Base-by-base conservation (phyloP, 2,888 invertebrate genomes). In the Teleiodes luculella region DNA sequence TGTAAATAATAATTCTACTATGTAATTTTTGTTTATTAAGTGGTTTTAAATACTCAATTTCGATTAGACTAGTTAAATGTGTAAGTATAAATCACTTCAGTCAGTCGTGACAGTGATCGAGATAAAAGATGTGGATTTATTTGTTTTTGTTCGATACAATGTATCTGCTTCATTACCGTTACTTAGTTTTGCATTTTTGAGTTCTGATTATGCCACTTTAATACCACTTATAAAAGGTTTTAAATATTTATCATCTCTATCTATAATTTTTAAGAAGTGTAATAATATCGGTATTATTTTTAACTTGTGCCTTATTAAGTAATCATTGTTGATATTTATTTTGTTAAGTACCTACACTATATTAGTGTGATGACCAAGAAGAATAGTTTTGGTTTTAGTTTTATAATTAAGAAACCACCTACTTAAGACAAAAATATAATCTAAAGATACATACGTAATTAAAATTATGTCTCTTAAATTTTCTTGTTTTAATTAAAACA, bases 361-460 rank as follows among this genome's bases (percentile, higher is more conserved):
- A 87, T 89, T 88, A 89, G 88, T 89, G 88, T 87, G 82, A 84
- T 68, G 69, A 78, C 74, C 82, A 78, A 70, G 68, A 74, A 68
- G 66, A n/a, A 73, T 41, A 63, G 13, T 47, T 39, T 56, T 65
- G 62, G 58, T 63, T 63, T 56, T 68, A 64, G 64, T 60, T 24
- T 24, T 67, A 53, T 55, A 65, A 70, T 64, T 55, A 65, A 59
- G 62, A 59, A 63, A 67, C 59, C 35, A 67, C 59, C 35, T n/a
- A 35, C 16, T 63, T 75, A 76, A 80, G 70, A 65, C 65, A 76
- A 72, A 76, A 68, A 62, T 66, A 67, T 72, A 55, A n/a, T 57
- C 57, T 56, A 55, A 68, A 64, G 70, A 70, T 71, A 78, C 69
- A 3, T 24, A 24, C 24, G 24, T 76, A 76, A 74, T 71, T 72